Base-by-base conservation (phyloP, 2,797 vertebrate genomes). In the Oreochromis grahami region DNA sequence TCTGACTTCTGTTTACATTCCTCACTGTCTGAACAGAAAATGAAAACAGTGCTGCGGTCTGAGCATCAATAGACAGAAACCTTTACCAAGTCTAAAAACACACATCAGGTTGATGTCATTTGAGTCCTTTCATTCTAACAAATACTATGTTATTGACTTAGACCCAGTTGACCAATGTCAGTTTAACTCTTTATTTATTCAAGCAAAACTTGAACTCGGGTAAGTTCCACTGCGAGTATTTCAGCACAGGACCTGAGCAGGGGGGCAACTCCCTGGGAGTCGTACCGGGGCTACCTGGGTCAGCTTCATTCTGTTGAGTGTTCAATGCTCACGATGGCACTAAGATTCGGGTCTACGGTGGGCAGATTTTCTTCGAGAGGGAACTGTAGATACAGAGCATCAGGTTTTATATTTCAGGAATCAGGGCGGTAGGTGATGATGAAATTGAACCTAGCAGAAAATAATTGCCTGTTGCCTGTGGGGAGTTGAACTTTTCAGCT, bases 1-100 rank as follows among this genome's bases (percentile, higher is more conserved):
- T 74, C 86, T 81, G 53, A 29, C 50, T 24, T 19, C 8, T 91
- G 84, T 91, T 92, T 84, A 88, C 87, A 91, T 90, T 91, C 84
- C 88, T 87, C 34, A 52, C 17, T 82, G 85, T 90, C 92, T 88
- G 87, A 78, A 85, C 74, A 70, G 58, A 82, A 79, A 48, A 72
- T 26, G 48, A 48, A 45, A 72, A 48, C 68, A 72, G 43, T 48
- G 68, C 68, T 32, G 68, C 15, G 3, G 43, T 48, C 68, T 19
- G 68, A 72, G 68, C 41, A 4, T 29, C 68, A 7, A 48, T 1
- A 50, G 41, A 29, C 41, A 45, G 4, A 50, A 74, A 4, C 24
- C 52, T 53, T 5, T 24, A n/a, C 63, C 21, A 45, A 45, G 65
- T 19, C 24, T 72, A 32, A 3, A 50, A 2, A 17, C 60, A n/a